A percentile compares a stretch with the other conserved stretches of the same genome.
Evolutionary conservation across 2,113 vertebrate species (phyloP).

Genomic region (Stercorarius parasiticus): DNA sequence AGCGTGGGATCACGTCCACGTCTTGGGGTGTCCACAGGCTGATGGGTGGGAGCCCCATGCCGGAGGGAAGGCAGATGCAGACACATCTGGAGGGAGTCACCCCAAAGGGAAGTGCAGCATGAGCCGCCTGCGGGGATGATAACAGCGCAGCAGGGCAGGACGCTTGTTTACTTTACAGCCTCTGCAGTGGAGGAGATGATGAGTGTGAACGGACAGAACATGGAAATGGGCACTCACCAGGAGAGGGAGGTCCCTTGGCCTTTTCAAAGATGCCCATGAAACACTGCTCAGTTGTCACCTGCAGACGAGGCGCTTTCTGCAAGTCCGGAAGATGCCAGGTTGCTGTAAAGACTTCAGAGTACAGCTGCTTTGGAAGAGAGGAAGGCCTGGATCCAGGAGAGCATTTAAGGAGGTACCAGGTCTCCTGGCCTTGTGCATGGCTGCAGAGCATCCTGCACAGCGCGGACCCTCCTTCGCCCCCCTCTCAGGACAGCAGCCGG

Average conservation of each 20-base stretch:
- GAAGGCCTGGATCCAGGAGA: background rate
- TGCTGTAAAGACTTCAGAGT: background rate
- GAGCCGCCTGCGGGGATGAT: background rate
- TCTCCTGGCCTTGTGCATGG: background rate
- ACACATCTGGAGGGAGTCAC: background rate
- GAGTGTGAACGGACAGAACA: background rate
- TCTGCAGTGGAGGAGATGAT: background rate
- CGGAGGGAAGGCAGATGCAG: background rate
- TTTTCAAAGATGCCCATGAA: background rate
- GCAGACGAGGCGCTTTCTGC: background rate
- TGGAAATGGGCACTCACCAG: background rate
- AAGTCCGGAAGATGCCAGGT: background rate
- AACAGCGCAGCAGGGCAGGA: background rate
- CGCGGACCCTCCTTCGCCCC: background rate
- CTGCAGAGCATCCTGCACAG: background rate
- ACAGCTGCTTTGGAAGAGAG: background rate
- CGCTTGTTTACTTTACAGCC: background rate
- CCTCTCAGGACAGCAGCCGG: background rate
- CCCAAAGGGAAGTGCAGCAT: background rate
- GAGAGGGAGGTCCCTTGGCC: background rate
- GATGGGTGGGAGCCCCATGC: background rate
- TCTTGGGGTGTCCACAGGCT: accelerated
- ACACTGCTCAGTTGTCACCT: accelerated
- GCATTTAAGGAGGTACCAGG: background rate
- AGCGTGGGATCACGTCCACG: accelerated